phyloP scores from a whole-genome alignment of 92 coral and sea anemone species.

The Desmophyllum pertusum region DNA sequence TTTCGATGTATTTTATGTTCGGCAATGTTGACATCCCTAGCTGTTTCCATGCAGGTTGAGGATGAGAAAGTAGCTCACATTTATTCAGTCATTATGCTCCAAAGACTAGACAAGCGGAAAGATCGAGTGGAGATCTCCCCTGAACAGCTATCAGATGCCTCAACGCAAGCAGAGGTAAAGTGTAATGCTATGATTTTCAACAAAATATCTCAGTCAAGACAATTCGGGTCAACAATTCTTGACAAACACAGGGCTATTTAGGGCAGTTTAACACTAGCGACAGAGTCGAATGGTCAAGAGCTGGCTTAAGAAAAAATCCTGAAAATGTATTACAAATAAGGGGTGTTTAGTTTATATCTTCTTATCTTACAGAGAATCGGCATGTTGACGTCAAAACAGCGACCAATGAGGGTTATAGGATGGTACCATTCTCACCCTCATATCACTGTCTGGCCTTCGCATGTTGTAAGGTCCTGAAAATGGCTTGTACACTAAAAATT shows the following conservation, averaged over 20 bases:
- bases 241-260: too few species aligned
- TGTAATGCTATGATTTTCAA: neutral
- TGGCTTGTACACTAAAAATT: too few species aligned
- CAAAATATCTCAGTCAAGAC: neutral
- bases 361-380: slow-evolving; percentile 71
- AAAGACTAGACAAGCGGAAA: slow-evolving; percentile 95
- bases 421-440: slow-evolving; percentile 99
- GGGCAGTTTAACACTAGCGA: too few species aligned
- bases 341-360: neutral
- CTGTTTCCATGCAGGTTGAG: slow-evolving; percentile 85
- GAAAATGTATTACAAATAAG: too few species aligned
- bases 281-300: too few species aligned
- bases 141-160: slow-evolving; percentile 95
- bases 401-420: slow-evolving; percentile 97
- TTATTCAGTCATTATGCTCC: slow-evolving; percentile 95
- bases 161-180: slow-evolving; percentile 97
- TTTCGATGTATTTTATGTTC: too few species aligned
- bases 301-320: too few species aligned
- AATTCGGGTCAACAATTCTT: neutral
- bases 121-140: slow-evolving; percentile 99
- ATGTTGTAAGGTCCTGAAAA: slow-evolving; percentile 80
- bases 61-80: slow-evolving; percentile 84
- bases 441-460: slow-evolving; percentile 99
- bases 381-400: slow-evolving; percentile 72
- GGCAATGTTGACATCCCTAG: too few species aligned